A percentile compares a stretch with the other conserved stretches of the same genome.
Conservation (phyloP, 2,888 invertebrate species). For the Cheilosia vernalis region DNA sequence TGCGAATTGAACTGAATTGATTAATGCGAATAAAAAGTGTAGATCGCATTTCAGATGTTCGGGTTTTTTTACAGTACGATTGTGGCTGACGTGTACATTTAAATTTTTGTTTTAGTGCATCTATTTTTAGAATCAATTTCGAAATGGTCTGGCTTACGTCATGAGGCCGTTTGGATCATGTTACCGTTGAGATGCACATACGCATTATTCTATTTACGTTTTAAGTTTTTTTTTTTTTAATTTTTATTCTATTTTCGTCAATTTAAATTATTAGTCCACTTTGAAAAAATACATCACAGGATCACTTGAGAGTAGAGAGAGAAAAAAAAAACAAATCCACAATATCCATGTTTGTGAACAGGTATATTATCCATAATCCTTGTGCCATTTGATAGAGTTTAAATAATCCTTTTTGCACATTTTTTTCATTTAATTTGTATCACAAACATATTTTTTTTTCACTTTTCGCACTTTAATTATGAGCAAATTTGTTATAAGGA, state of each 20-base stretch:
- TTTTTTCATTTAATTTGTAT: constrained; percentile 1
- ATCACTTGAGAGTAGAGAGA: neutral
- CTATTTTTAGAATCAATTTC: constrained; percentile 58
- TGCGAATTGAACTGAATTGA: too few relatives aligned
- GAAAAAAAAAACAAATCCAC: neutral
- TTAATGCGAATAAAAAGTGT: too few relatives aligned
- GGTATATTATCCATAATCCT: constrained; percentile 53
- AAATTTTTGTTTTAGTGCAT: neutral
- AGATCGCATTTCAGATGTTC: constrained; percentile 51
- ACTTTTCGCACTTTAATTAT: constrained; percentile 2
- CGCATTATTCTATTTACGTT: constrained; percentile 53
- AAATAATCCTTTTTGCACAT: constrained; percentile 50
- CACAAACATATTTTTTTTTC: constrained; percentile 25
- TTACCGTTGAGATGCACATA: constrained; percentile 54
- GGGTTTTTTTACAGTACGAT: neutral
- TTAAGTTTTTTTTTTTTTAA: neutral
- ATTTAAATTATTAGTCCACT: constrained; percentile 9
- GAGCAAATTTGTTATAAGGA: constrained; percentile 51
- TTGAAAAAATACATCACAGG: neutral
- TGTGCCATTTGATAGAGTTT: constrained; percentile 30
- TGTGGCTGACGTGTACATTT: too few relatives aligned
- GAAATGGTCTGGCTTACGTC: constrained; percentile 48
- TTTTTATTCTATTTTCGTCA: constrained; percentile 13
- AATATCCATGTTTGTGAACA: constrained; percentile 30
- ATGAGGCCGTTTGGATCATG: constrained; percentile 48